Conservation (phyloP, 2,113 vertebrate genomes). For the Macaca fascicularis region T2T-MFA8v1.1 NC_088380.1:107284001-107284500, state of each 20-base stretch:
- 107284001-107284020: not conserved
- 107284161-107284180: not conserved
- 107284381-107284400: too few relatives aligned
- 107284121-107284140: not conserved
- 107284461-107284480: too few relatives aligned
- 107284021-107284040: not conserved
- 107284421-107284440: too few relatives aligned
- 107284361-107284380: too few relatives aligned
- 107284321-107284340: too few relatives aligned
- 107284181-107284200: not conserved
- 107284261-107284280: not conserved
- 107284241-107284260: not conserved
- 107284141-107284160: not conserved
- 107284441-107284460: too few relatives aligned
- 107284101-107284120: not conserved
- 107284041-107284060: not conserved
- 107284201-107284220: not conserved
- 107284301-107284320: not conserved
- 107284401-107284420: too few relatives aligned
- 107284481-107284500: too few relatives aligned
- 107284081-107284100: not conserved
- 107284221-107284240: not conserved
- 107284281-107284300: not conserved
- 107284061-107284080: not conserved
- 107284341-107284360: too few relatives aligned